phyloP scores from a whole-genome alignment of 2,888 invertebrate species.

The Lasioglossum leucozonium region DNA sequence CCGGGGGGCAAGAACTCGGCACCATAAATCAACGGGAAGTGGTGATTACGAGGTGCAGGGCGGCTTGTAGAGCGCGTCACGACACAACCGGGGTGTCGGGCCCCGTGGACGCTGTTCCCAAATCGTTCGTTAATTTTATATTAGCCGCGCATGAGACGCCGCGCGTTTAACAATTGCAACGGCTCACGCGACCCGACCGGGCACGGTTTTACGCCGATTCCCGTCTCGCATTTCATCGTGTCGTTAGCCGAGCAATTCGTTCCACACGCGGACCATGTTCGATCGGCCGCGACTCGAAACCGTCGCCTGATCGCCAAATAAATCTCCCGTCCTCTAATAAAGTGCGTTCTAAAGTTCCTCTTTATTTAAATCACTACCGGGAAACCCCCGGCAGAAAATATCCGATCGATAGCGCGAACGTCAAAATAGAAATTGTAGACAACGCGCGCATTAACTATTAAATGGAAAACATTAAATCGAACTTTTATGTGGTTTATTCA shows the following conservation, averaged over 20 bases:
- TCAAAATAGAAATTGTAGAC: neutral
- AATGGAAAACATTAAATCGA: neutral
- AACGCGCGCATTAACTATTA: neutral
- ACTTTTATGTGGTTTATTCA: neutral
- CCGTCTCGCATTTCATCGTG: slow-evolving; percentile 45
- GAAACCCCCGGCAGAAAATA: neutral
- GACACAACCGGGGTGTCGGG: slow-evolving; percentile 37
- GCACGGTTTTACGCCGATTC: slow-evolving; percentile 14
- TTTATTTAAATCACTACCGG: neutral
- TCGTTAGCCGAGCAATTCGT: slow-evolving; percentile 34
- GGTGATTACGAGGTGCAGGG: slow-evolving; percentile 51
- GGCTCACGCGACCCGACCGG: slow-evolving; percentile 50
- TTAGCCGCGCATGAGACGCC: slow-evolving; percentile 64
- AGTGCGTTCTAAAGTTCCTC: neutral
- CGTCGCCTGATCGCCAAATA: slow-evolving; percentile 7
- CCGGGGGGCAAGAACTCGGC: neutral
- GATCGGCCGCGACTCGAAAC: slow-evolving; percentile 9
- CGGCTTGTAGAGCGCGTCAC: slow-evolving; percentile 31
- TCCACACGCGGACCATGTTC: slow-evolving; percentile 18
- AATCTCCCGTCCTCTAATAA: neutral
- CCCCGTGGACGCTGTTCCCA: slow-evolving; percentile 50
- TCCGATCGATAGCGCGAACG: neutral
- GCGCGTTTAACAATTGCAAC: slow-evolving; percentile 58
- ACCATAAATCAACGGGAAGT: slow-evolving; percentile 47
- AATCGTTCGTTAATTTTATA: slow-evolving; percentile 66